Evolutionary conservation across 1,140 invertebrate genomes (phyloP), one percentile per base, ranked within the genome.

Genomic region (Atopsyche davidsoni): DNA sequence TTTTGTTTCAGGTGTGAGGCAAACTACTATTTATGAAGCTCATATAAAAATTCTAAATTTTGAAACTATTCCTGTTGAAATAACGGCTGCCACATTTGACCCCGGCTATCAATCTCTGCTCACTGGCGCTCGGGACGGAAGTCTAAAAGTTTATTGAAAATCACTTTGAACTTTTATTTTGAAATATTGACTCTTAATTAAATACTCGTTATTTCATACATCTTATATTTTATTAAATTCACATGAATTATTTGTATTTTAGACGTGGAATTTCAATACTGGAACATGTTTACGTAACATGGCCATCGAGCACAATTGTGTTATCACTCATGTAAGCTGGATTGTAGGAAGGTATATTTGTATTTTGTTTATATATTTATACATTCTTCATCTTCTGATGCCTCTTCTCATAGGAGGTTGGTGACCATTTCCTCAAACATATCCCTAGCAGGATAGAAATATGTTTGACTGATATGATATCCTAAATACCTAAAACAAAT

Each of bases 261-360:
- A 83, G 73, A 78, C 87, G 4, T 90, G 87, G 87, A 86, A 87
- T 62, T 88, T 87, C 57, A 87, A 86, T 60, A 81, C 82, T 18
- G 83, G 84, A 0, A 72, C 73, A 1, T 85, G 83, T 57, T 60
- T 87, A 21, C 66, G 79, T 46, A 76, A 74, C 21, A 78, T 86
- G 79, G 62, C 64, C 19, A 78, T 82, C 16, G 76, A 79, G 47
- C 62, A 72, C 36, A 75, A 78, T 58, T 75, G 73, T 50, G 78
- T 80, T 61, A 73, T 81, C 0, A 79, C 76, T 10, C 70, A 68
- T 18, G 74, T 78, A 1, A 73, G 79, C 44, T 82, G 79, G 79
- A 72, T 79, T 0, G 71, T 74, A 28, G 70, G 72, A 43, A 70
- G 73, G 72, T 73, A 54, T 19, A 42, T 10, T 36, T 28, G 11